Evolutionary conservation across 2,113 vertebrate species (phyloP).

Genomic region (Camelus dromedarius): DNA sequence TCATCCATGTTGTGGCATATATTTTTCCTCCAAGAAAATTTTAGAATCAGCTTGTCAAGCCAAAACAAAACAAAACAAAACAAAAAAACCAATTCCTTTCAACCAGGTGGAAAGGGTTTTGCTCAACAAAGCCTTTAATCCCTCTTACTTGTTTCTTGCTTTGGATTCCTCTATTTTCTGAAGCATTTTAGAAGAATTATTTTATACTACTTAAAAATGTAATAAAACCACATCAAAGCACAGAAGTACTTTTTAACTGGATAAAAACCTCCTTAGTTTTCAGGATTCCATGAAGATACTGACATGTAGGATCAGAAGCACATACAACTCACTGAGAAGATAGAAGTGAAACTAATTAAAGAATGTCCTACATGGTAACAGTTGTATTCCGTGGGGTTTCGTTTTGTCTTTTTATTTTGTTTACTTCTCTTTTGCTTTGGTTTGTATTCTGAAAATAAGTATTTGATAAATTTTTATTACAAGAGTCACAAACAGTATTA

Average conservation of each 20-base stretch:
- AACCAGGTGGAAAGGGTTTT: neutral
- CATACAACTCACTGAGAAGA: neutral
- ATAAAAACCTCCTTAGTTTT: neutral
- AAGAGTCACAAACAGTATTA: neutral
- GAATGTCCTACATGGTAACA: neutral
- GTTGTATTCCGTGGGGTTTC: neutral
- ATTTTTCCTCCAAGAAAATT: neutral
- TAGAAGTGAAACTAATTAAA: neutral
- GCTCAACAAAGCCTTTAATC: neutral
- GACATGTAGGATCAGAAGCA: constrained; percentile 14
- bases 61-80: too few relatives aligned
- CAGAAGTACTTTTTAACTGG: neutral
- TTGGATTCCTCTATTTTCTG: neutral
- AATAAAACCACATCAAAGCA: neutral
- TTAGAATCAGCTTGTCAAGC: neutral
- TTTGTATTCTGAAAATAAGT: neutral
- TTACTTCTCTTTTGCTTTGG: neutral
- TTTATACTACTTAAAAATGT: neutral
- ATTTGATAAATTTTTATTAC: neutral
- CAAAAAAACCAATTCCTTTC: neutral
- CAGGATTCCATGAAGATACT: neutral
- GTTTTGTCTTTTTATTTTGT: neutral
- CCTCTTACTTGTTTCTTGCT: neutral
- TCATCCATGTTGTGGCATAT: neutral
- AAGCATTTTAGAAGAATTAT: neutral